Percentiles rank a stretch among this genome's conserved stretches.
These are phyloP conservation scores for Actinemys pallida DNA, from an alignment of 2,113 vertebrate genomes.

Conservation along the genomic window DNA sequence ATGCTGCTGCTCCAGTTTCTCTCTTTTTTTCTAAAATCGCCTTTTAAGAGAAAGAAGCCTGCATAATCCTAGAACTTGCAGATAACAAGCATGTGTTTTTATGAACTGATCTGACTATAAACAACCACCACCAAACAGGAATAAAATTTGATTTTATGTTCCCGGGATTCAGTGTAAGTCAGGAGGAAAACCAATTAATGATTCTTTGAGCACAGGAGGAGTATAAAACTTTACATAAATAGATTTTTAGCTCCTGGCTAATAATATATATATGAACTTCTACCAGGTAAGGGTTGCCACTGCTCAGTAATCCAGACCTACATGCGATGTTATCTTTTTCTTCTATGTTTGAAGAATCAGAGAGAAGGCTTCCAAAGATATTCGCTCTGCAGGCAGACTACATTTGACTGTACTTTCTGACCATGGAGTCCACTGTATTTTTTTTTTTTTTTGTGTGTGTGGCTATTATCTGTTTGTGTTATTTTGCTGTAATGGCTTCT, in stretches of 20 bases:
- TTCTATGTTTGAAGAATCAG: accelerated
- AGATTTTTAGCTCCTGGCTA: not conserved
- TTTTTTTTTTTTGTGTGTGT: too few species aligned
- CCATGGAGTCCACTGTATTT: accelerated
- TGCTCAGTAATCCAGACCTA: accelerated
- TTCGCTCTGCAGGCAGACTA: not conserved
- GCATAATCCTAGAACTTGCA: not conserved
- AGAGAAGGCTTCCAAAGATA: not conserved
- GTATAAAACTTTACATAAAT: not conserved
- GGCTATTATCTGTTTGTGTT: not conserved
- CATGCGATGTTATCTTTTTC: accelerated
- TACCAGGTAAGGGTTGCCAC: accelerated
- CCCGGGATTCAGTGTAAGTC: not conserved
- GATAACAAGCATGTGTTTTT: accelerated
- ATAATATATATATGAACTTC: not conserved
- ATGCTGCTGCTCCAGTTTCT: accelerated
- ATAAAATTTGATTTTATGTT: accelerated
- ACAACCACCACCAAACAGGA: not conserved
- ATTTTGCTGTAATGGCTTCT: not conserved
- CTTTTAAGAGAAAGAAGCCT: not conserved
- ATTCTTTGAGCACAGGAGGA: not conserved
- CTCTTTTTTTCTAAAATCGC: accelerated
- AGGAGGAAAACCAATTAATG: not conserved
- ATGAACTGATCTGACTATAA: not conserved
- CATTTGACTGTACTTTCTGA: not conserved